A percentile compares a stretch with the other conserved stretches of the same genome.
Evolutionary conservation across 2,113 vertebrate genomes (phyloP).

Genomic region (Pygoscelis antarcticus): DNA sequence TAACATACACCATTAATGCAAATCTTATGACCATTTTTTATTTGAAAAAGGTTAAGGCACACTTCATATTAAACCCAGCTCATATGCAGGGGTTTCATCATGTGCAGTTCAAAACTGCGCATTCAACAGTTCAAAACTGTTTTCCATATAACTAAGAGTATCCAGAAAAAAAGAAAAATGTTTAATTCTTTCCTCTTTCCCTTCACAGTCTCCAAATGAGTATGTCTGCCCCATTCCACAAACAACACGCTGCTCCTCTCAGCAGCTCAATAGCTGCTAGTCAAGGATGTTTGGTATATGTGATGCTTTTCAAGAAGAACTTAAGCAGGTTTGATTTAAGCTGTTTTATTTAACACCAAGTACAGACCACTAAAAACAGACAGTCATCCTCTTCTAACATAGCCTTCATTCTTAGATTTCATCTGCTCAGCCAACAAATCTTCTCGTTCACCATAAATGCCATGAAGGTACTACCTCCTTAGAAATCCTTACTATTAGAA

Average conservation of each 20-base stretch:
- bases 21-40: background rate
- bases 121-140: background rate
- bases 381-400: background rate
- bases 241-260: background rate
- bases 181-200: background rate
- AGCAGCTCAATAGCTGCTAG: background rate
- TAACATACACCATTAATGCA: background rate
- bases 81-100: background rate
- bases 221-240: background rate
- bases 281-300: background rate
- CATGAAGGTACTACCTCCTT: fast-evolving
- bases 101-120: background rate
- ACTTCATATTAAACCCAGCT: background rate
- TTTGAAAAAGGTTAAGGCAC: background rate
- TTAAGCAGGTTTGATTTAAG: background rate
- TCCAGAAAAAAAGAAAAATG: background rate
- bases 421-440: background rate
- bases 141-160: background rate
- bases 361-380: background rate
- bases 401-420: background rate
- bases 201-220: background rate
- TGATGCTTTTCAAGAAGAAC: background rate
- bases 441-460: background rate
- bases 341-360: background rate
- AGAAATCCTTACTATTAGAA: background rate